Evolutionary conservation across 2,113 vertebrate genomes (phyloP).

Genomic region (Litocranius walleri): DNA sequence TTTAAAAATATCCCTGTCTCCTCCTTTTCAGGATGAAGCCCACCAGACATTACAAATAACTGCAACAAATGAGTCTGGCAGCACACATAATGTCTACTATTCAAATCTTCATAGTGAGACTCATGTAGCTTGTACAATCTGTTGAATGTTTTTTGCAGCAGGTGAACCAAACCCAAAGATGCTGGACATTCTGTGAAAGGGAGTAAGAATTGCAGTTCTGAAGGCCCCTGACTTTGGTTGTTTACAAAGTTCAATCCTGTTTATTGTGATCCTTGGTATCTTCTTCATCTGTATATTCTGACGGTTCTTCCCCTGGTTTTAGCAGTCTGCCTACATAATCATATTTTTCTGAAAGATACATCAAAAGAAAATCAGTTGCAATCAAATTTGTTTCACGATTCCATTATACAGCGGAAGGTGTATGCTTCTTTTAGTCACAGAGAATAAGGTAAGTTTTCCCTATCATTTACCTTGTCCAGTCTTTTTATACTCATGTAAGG

Average conservation of each 20-base stretch:
- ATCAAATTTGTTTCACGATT: slow-evolving; percentile 43
- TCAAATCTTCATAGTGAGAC: slow-evolving; percentile 80
- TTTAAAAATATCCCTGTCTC: slow-evolving; percentile 75
- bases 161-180: slow-evolving; percentile 81
- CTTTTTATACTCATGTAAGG: neutral
- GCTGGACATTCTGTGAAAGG: slow-evolving; percentile 79
- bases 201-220: slow-evolving; percentile 85
- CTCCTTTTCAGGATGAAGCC: slow-evolving; percentile 74
- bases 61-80: slow-evolving; percentile 76
- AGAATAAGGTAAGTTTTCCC: neutral
- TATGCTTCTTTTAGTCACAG: neutral
- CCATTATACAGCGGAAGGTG: neutral
- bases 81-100: slow-evolving; percentile 79
- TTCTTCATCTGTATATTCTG: slow-evolving; percentile 99
- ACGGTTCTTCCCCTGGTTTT: slow-evolving; percentile 98
- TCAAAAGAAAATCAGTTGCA: slow-evolving; percentile 49
- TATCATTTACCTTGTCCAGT: neutral
- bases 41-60: slow-evolving; percentile 81
- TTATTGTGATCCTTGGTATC: slow-evolving; percentile 98
- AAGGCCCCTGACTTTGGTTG: slow-evolving; percentile 95
- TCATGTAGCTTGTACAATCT: slow-evolving; percentile 81
- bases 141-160: slow-evolving; percentile 81
- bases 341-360: slow-evolving; percentile 93
- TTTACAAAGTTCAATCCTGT: slow-evolving; percentile 93
- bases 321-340: slow-evolving; percentile 98